Percentiles rank a stretch among this genome's conserved stretches.
Evolutionary conservation across 2,797 vertebrate genomes (phyloP).

Genomic region (Ciconia nigra): DNA sequence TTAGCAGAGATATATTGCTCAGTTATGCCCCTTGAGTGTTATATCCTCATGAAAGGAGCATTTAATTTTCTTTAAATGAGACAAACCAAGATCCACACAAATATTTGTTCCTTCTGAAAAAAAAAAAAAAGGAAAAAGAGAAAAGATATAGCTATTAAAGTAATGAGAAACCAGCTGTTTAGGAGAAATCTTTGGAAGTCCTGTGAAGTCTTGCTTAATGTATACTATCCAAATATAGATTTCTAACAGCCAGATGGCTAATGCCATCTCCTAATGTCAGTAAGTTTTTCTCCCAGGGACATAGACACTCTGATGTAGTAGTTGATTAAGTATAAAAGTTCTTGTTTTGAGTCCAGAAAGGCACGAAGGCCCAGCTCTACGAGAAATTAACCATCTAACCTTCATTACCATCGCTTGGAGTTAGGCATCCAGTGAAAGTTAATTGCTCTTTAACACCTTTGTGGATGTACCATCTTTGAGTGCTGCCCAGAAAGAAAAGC

Average conservation of each 20-base stretch:
- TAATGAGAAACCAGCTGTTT: background rate
- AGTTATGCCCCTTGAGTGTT: background rate
- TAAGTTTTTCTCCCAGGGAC: background rate
- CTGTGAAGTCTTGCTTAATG: background rate
- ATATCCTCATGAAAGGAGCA: background rate
- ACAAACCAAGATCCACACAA: background rate
- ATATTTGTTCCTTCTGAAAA: background rate
- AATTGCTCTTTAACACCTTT: background rate
- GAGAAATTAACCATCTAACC: background rate
- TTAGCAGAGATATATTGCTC: background rate
- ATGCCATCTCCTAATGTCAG: background rate
- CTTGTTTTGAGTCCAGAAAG: background rate
- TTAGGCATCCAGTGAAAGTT: background rate
- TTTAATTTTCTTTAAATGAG: background rate
- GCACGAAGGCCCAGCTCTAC: background rate
- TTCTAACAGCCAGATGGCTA: background rate
- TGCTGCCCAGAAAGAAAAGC: background rate
- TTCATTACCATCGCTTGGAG: background rate
- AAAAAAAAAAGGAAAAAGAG: accelerated
- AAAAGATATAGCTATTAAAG: background rate
- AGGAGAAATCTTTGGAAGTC: background rate
- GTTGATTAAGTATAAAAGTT: background rate
- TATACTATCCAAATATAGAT: background rate
- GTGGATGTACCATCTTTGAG: background rate
- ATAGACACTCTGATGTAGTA: background rate